Evolutionary conservation across 2,113 vertebrate species (phyloP), one percentile per base, ranked within the genome.

Genomic region (Podiceps cristatus): DNA sequence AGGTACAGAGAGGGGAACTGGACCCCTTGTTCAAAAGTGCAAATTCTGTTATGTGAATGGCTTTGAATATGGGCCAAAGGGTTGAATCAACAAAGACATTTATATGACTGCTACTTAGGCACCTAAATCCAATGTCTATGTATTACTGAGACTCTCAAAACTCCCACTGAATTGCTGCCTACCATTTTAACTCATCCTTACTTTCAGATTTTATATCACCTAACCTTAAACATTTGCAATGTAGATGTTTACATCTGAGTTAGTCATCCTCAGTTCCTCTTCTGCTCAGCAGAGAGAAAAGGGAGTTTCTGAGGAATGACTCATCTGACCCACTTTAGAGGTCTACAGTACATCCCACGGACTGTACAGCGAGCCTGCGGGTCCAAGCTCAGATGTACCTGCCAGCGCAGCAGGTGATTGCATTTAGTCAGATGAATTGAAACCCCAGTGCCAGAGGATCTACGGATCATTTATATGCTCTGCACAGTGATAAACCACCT

Each of bases 301-400:
- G 33, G 50, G 45, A 62, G 18, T 83, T 96, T 92, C 75, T 91
- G 52, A 88, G 75, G 88, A 74, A 69, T 96, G 95, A 94, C 69
- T 94, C 86, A 96, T 77, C 45, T 95, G 88, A 88, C 88, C 79
- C 76, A 81, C 75, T 95, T 96, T 69, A 86, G 78, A 86, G 58
- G 40, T 60, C 78, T 52, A 4, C 49, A 76, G 79, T 23, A 27
- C 86, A 77, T 80, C 59, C 55, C 42, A 18, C 47, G 75, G 79
- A 73, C 91, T 88, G 5, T 20, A n/a, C 20, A 80, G 63, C 0
- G 7, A 95, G 72, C 75, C 75, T 13, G 10, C 0, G 0, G 58
- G 76, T 88, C 66, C 27, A 45, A 81, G 75, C 88, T 96, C 72
- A 90, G 79, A 76, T 77, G 50, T 79, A 33, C 49, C 66, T 90